Conservation (phyloP, 35 echinoderm and acorn worm species). For the Hemicentrotus pulcherrimus region DNA sequence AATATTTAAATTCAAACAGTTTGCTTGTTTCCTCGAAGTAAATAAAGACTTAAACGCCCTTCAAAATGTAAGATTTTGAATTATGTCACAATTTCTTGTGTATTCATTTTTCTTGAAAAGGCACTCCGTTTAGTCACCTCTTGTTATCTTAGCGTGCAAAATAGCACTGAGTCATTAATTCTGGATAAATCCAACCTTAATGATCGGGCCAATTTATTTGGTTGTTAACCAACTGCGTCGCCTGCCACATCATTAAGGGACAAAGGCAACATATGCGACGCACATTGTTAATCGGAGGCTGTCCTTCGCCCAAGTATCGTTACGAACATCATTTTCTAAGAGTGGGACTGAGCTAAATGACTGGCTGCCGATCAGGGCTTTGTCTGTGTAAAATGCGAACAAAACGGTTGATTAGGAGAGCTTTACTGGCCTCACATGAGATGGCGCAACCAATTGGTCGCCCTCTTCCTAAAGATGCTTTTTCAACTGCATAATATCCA, state of each 20-base stretch:
- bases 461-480: neutral
- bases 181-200: neutral
- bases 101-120: neutral
- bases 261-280: conserved; percentile 12
- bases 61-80: neutral
- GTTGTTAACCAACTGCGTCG: conserved; percentile 24
- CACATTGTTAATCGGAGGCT: conserved; percentile 7
- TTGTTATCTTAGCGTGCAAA: neutral
- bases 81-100: neutral
- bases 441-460: conserved; percentile 13
- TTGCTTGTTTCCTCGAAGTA: neutral
- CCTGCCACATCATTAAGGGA: conserved; percentile 27
- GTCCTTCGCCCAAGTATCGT: neutral
- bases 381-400: neutral
- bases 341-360: neutral
- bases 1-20: neutral
- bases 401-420: conserved; percentile 3
- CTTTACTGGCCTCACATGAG: neutral
- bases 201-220: neutral
- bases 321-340: neutral
- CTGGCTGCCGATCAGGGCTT: neutral
- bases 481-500: neutral
- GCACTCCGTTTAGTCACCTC: neutral
- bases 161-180: neutral
- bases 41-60: neutral